Conservation (phyloP, 1,140 invertebrate species). For the Drosophila oshimai region DNA sequence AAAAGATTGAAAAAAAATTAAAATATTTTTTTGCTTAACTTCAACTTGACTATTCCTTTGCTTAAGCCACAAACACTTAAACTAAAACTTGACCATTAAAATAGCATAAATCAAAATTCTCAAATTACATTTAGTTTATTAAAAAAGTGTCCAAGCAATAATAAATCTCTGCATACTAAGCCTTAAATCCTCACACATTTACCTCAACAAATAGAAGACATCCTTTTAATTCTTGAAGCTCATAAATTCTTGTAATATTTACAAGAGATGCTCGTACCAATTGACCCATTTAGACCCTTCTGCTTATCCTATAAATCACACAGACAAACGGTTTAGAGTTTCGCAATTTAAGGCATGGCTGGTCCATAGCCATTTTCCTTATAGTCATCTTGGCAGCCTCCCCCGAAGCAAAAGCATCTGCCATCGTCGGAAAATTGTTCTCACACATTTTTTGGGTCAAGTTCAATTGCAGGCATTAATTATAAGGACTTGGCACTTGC, state of each 20-base stretch:
- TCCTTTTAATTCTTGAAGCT: neutral
- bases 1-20: no score
- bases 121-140: no score
- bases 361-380: neutral
- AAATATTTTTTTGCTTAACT: no score
- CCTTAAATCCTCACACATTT: neutral
- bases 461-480: constrained; percentile 73
- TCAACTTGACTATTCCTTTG: no score
- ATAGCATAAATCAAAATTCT: no score
- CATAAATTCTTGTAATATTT: constrained; percentile 26
- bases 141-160: no score
- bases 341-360: constrained; percentile 25
- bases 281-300: constrained; percentile 31
- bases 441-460: constrained; percentile 63
- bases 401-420: constrained; percentile 2
- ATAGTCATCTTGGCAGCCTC: neutral
- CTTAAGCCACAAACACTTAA: no score
- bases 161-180: neutral
- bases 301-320: constrained; percentile 18
- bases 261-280: constrained; percentile 19
- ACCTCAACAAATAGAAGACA: neutral
- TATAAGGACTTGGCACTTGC: constrained; percentile 68
- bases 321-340: constrained; percentile 35
- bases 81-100: no score
- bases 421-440: constrained; percentile 26